Conservation (phyloP, 2,797 vertebrate species). For the Lepilemur ruficaudatus region DNA sequence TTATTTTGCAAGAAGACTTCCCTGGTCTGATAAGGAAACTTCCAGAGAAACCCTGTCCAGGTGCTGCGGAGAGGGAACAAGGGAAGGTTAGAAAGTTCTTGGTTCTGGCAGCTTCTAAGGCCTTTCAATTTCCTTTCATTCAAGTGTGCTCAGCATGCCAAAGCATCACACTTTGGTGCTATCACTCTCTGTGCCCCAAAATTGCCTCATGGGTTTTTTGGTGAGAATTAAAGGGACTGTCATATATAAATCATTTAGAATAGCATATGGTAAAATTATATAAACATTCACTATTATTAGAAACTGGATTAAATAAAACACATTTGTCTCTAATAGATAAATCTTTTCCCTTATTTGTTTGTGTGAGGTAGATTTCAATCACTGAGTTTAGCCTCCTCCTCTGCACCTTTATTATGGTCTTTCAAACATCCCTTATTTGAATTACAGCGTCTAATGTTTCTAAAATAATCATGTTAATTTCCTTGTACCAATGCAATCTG, state of each 20-base stretch:
- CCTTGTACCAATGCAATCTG: slow-evolving; percentile 61
- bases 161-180: not conserved
- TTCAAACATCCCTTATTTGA: slow-evolving; percentile 41
- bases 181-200: not conserved
- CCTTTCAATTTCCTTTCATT: not conserved
- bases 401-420: slow-evolving; percentile 53
- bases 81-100: not conserved
- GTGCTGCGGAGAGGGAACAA: not conserved
- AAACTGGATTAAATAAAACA: slow-evolving; percentile 18
- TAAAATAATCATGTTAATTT: slow-evolving; percentile 77
- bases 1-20: not conserved
- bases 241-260: not conserved
- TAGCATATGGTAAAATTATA: not conserved
- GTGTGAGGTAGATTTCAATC: slow-evolving; percentile 8
- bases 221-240: not conserved
- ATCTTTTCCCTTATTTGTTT: slow-evolving; percentile 17
- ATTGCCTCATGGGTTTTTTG: not conserved
- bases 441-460: slow-evolving; percentile 70
- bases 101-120: not conserved
- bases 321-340: not conserved
- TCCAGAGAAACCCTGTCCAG: not conserved
- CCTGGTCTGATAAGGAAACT: not conserved
- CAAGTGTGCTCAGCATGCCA: not conserved
- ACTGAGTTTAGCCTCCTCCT: slow-evolving; percentile 53
- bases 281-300: not conserved